Base-by-base conservation (phyloP, 2,797 vertebrate species). In the Agapornis canus region DNA sequence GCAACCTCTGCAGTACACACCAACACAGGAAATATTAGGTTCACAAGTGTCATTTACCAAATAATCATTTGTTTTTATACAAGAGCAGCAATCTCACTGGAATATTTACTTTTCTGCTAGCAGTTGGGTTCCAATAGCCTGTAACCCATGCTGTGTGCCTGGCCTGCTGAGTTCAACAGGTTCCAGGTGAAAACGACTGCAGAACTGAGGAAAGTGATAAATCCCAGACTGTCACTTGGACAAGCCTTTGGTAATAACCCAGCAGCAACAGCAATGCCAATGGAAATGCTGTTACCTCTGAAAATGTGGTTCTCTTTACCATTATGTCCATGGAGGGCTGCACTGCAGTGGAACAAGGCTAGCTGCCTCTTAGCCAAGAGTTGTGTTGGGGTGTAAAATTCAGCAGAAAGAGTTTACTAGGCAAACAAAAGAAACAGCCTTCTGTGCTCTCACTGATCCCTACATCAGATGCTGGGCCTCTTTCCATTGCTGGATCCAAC, bases 11-110 rank as follows among this genome's bases (percentile, higher is more conserved):
- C 94, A 87, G 87, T 91, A 84, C 73, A 48, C 77, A 92, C 90
- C 94, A 91, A 81, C 91, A 63, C 92, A 95, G 91, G 86, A 94
- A 93, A 91, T 91, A 91, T 86, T 95, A 92, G 65, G 76, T 91
- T 91, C 93, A 92, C 91, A 87, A 94, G 82, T 95, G 65, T 85
- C 93, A 77, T 78, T 95, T 97, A 87, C 82, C 90, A 89, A 90
- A 85, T 90, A 89, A 92, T 84, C 27, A 66, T 92, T 91, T 94
- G 82, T 78, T 95, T 91, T 93, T 82, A 45, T 83, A 92, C 76
- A 73, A 82, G 84, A 71, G 66, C 82, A 95, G 63, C 7, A 48
- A 83, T 90, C 66, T 94, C 80, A 85, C 65, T 68, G 88, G 84
- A 86, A 40, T 89, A 75, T 84, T 95, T 79, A 84, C 60, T 92